Evolutionary conservation across 2,888 invertebrate species (phyloP).

Genomic region (Coleophora deauratella): DNA sequence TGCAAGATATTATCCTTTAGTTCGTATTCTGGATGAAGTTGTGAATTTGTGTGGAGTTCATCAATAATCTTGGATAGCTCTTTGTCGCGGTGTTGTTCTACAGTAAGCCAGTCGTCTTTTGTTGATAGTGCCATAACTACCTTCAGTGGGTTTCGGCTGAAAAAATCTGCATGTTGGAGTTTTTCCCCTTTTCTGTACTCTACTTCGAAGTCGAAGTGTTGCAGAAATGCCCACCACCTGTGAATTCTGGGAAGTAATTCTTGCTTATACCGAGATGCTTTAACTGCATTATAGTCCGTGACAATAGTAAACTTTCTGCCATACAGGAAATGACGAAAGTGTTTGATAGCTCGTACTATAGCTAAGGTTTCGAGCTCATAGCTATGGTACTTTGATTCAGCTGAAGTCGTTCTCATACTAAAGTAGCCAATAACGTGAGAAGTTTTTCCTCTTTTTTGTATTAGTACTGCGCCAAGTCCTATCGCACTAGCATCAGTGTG

Average conservation of each 20-base stretch:
- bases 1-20: constrained; percentile 4
- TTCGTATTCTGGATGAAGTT: constrained; percentile 3
- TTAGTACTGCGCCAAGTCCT: constrained; percentile 11
- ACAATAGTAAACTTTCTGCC: neutral
- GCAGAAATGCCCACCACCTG: constrained; percentile 14
- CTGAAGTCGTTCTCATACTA: constrained; percentile 8
- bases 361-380: too few relatives aligned
- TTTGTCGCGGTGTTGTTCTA: constrained; percentile 16
- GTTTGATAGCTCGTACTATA: constrained; percentile 7
- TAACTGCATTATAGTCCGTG: constrained; percentile 5
- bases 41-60: neutral
- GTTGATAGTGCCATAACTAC: constrained; percentile 6
- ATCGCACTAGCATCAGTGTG: constrained; percentile 15
- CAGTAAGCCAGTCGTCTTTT: constrained; percentile 13
- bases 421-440: constrained; percentile 3
- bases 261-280: constrained; percentile 20
- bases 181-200: neutral
- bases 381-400: constrained; percentile 6
- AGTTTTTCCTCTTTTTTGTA: constrained; percentile 4
- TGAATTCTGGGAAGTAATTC: constrained; percentile 17
- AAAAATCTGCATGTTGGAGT: neutral
- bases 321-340: constrained; percentile 2
- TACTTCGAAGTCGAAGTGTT: constrained; percentile 7
- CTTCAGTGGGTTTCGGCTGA: neutral
- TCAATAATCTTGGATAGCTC: constrained; percentile 8